phyloP scores from a whole-genome alignment of 2,888 invertebrate species.

The Automeris io region DNA sequence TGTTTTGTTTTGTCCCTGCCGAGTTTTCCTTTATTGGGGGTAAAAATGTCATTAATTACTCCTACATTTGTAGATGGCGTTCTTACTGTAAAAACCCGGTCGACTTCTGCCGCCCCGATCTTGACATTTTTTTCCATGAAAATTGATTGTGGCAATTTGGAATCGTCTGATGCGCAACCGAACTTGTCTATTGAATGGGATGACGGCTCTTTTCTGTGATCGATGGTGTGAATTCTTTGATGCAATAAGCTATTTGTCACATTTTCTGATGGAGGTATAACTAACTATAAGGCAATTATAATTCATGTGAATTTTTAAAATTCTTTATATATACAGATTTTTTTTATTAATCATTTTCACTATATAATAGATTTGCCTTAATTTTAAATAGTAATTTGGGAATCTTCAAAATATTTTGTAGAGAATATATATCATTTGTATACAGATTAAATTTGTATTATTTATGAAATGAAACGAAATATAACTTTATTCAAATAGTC shows the following conservation, averaged over 20 bases:
- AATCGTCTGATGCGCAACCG: conserved; percentile 65
- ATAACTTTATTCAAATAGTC: too few species aligned
- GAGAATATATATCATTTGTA: too few species aligned
- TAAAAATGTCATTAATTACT: conserved; percentile 69
- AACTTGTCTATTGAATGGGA: conserved; percentile 43
- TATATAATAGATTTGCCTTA: too few species aligned
- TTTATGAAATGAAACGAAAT: too few species aligned
- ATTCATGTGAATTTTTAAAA: too few species aligned
- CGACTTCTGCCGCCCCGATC: conserved; percentile 11
- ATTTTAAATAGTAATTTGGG: too few species aligned
- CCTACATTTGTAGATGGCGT: conserved; percentile 68
- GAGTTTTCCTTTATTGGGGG: conserved; percentile 57
- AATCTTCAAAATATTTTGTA: too few species aligned
- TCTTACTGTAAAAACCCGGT: conserved; percentile 41
- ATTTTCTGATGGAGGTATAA: conserved; percentile 10
- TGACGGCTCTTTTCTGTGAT: conserved; percentile 44
- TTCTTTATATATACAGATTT: too few species aligned
- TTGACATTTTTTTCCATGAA: conserved; percentile 46
- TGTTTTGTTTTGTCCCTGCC: conserved; percentile 67
- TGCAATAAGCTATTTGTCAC: conserved; percentile 26
- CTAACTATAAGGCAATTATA: too few species aligned
- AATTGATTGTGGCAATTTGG: conserved; percentile 69
- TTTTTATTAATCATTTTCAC: too few species aligned
- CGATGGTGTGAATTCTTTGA: conserved; percentile 42
- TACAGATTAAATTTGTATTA: too few species aligned